A percentile compares a stretch with the other conserved stretches of the same genome.
Evolutionary conservation across 2,888 invertebrate species (phyloP).

Genomic region (Oligia fasciuncula): DNA sequence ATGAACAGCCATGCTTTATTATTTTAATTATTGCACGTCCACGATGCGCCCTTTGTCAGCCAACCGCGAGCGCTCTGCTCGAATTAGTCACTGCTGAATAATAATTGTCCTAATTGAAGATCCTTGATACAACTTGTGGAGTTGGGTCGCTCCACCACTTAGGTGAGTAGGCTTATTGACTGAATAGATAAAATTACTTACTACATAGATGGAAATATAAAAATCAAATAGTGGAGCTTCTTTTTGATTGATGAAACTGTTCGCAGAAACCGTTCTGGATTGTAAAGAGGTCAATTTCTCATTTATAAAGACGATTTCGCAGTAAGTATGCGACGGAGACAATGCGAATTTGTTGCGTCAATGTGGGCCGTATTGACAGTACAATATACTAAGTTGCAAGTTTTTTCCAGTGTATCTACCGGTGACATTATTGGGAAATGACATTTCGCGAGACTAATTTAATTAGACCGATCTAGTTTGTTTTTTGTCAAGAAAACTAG

Average conservation of each 20-base stretch:
- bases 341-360: constrained; percentile 70
- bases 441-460: constrained; percentile 52
- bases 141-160: constrained; percentile 49
- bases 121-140: constrained; percentile 70
- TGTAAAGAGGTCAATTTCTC: constrained; percentile 55
- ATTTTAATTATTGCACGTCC: constrained; percentile 89
- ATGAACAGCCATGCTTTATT: constrained; percentile 87
- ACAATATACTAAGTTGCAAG: constrained; percentile 63
- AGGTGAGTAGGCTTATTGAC: constrained; percentile 44
- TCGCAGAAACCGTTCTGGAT: constrained; percentile 27
- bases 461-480: constrained; percentile 43
- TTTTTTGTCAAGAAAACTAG: constrained; percentile 24
- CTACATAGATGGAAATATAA: constrained; percentile 7
- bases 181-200: constrained; percentile 23
- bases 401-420: constrained; percentile 49
- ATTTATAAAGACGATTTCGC: constrained; percentile 60
- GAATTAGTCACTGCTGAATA: constrained; percentile 77
- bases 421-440: constrained; percentile 65
- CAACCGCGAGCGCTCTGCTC: constrained; percentile 75
- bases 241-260: constrained; percentile 38
- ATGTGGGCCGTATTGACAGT: constrained; percentile 68
- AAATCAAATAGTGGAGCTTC: constrained; percentile 2
- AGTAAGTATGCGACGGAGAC: constrained; percentile 59
- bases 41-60: constrained; percentile 84
- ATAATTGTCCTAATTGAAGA: constrained; percentile 83